Evolutionary conservation across 2,797 vertebrate genomes (phyloP).

Genomic region (Gila robusta): DNA sequence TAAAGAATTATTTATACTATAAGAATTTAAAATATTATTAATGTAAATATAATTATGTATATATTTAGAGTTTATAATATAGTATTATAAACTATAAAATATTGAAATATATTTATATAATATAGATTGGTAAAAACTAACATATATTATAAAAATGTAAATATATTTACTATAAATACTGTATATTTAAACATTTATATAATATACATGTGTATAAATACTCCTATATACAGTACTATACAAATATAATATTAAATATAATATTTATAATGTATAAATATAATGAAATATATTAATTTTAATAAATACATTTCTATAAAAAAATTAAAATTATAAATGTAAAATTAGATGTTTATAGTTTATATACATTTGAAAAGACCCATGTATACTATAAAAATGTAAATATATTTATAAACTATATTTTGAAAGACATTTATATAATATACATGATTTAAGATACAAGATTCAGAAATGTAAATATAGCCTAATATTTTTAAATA

Average conservation of each 20-base stretch:
- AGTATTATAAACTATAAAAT: background rate
- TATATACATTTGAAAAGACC: background rate
- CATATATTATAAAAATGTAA: background rate
- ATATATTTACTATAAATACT: background rate
- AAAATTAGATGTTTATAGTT: background rate
- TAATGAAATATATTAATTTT: background rate
- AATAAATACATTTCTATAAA: background rate
- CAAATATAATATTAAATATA: background rate
- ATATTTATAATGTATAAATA: background rate
- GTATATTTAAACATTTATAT: background rate
- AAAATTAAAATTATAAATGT: background rate
- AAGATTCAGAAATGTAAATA: background rate
- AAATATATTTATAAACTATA: background rate
- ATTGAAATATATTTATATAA: background rate
- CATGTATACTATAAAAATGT: background rate
- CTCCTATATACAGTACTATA: background rate
- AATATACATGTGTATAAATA: background rate
- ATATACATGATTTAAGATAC: background rate
- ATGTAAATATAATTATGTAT: background rate
- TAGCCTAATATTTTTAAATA: background rate
- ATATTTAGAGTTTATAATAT: background rate
- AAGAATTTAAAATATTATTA: background rate
- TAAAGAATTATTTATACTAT: background rate
- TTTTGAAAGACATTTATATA: background rate
- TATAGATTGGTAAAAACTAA: background rate